phyloP scores from a whole-genome alignment of 2,888 invertebrate genomes.

The Acrobasis repandana region DNA sequence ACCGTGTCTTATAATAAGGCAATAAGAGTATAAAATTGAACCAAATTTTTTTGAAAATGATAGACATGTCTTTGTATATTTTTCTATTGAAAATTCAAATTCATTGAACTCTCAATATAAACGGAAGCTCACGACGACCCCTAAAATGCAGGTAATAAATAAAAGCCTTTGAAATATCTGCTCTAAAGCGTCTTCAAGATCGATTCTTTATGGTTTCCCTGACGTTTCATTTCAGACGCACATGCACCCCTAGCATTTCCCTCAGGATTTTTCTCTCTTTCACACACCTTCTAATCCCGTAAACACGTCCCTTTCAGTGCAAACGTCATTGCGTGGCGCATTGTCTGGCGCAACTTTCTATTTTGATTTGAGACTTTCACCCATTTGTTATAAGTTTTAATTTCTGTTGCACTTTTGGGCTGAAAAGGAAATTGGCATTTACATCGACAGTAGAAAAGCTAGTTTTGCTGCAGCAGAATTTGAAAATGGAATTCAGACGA shows the following conservation, averaged over 20 bases:
- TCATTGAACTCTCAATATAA: constrained; percentile 7
- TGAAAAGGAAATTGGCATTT: constrained; percentile 80
- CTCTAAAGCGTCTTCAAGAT: constrained; percentile 66
- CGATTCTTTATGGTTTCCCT: constrained; percentile 69
- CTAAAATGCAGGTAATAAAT: constrained; percentile 17
- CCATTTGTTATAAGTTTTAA: constrained; percentile 39
- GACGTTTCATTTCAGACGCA: constrained; percentile 61
- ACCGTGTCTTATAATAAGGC: too few relatives aligned
- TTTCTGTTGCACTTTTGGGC: constrained; percentile 36
- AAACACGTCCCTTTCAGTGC: constrained; percentile 55
- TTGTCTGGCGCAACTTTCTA: constrained; percentile 57
- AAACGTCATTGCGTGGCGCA: constrained; percentile 82
- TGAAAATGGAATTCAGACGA: constrained; percentile 71
- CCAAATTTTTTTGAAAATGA: too few relatives aligned
- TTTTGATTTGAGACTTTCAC: constrained; percentile 46
- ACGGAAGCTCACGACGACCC: not conserved
- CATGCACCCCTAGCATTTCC: constrained; percentile 70
- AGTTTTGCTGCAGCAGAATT: constrained; percentile 78
- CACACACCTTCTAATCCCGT: constrained; percentile 39
- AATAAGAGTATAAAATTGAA: too few relatives aligned
- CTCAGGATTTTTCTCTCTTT: constrained; percentile 55
- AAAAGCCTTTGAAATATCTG: constrained; percentile 33
- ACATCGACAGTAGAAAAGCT: constrained; percentile 77
- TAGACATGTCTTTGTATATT: too few relatives aligned
- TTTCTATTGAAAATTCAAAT: not conserved